Percentiles rank a stretch among this genome's conserved stretches.
Evolutionary conservation across 1,140 invertebrate genomes (phyloP).

Genomic region (Drosophila miranda): DNA sequence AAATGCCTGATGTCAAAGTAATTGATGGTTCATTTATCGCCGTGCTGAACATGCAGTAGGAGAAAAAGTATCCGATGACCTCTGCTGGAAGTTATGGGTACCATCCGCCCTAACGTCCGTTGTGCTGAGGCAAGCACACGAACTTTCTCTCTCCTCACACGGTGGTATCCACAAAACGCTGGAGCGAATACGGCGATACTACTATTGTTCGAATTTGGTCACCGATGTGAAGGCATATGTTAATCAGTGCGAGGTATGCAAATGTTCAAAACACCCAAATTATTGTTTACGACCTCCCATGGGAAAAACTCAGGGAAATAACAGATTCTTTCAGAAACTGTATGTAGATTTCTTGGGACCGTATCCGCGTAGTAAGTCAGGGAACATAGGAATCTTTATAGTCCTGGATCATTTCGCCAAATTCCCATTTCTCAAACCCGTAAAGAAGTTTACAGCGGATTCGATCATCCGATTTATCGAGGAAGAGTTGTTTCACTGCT

Average conservation of each 20-base stretch:
- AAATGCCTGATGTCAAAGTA: slow-evolving; percentile 8
- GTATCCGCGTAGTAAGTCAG: not conserved
- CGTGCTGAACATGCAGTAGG: slow-evolving; percentile 7
- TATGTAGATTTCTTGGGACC: slow-evolving; percentile 11
- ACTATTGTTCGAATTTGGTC: slow-evolving; percentile 3
- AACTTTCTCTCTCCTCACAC: not conserved
- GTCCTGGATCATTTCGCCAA: slow-evolving; percentile 1
- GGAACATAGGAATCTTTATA: slow-evolving; percentile 13
- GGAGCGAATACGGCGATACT: slow-evolving; percentile 4
- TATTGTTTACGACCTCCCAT: too few relatives aligned
- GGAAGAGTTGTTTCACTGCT: not conserved
- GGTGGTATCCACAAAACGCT: slow-evolving; percentile 5
- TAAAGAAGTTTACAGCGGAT: not conserved
- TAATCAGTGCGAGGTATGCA: not conserved
- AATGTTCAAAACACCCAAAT: slow-evolving; percentile 3
- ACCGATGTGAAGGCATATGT: slow-evolving; percentile 1
- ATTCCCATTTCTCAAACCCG: not conserved
- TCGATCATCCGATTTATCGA: not conserved
- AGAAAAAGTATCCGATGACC: not conserved
- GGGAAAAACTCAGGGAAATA: too few relatives aligned
- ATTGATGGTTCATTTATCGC: slow-evolving; percentile 2
- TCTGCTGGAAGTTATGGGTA: slow-evolving; percentile 5
- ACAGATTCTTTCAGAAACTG: too few relatives aligned
- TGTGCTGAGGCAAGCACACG: not conserved
- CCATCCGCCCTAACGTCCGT: not conserved